Conservation (phyloP, 1,140 invertebrate species). For the Tetramorium simillimum region DNA sequence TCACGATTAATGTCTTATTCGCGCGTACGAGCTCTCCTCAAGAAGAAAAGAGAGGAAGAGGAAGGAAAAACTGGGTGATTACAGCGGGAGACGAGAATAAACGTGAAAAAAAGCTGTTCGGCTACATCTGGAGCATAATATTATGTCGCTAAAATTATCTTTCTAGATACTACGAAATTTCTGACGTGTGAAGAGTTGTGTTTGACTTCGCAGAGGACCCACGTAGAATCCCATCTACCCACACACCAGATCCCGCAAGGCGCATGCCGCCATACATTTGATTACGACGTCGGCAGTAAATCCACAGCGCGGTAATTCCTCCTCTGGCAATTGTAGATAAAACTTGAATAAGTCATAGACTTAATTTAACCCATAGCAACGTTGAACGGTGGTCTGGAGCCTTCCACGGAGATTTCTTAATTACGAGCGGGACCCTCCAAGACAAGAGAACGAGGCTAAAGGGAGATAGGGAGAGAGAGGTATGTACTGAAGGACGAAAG, state of each 20-base stretch:
- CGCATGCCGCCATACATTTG: constrained; percentile 65
- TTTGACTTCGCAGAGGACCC: background rate
- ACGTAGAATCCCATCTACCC: background rate
- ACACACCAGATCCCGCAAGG: constrained; percentile 8
- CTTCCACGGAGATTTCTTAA: constrained; percentile 84
- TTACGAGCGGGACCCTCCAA: constrained; percentile 74
- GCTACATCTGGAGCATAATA: background rate
- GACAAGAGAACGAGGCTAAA: constrained; percentile 50
- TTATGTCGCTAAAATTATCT: constrained; percentile 2
- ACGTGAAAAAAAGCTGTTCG: background rate
- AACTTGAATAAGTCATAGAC: constrained; percentile 85
- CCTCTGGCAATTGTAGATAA: constrained; percentile 85
- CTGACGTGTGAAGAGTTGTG: background rate
- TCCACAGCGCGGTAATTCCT: constrained; percentile 72
- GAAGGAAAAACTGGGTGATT: constrained; percentile 40
- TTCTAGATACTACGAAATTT: background rate
- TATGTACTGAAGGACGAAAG: background rate
- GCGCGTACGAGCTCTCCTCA: constrained; percentile 68
- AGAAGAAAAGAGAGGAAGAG: constrained; percentile 1
- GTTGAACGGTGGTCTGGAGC: constrained; percentile 72
- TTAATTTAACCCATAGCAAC: constrained; percentile 82
- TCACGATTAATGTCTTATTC: constrained; percentile 83
- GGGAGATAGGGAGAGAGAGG: constrained; percentile 19
- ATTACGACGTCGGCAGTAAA: constrained; percentile 75
- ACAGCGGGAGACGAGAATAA: background rate